Conservation (phyloP, 2,113 vertebrate species). For the Epinephelus fuscoguttatus region DNA sequence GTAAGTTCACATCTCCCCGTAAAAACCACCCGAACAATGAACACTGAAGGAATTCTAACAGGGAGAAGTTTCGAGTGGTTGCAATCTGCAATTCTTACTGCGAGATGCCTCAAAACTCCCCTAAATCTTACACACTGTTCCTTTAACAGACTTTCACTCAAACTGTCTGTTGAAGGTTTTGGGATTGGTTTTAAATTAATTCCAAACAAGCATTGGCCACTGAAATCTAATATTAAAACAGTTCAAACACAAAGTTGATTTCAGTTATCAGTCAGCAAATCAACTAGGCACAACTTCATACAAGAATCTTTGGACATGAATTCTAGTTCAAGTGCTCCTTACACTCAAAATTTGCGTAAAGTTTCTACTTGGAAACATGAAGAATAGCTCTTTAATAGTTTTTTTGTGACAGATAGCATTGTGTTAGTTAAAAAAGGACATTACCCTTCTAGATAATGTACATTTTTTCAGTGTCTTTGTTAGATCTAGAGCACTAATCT, state of each 20-base stretch:
- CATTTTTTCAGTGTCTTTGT: background rate
- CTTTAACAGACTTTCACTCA: background rate
- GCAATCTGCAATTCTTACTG: too few species aligned
- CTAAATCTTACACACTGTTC: too few species aligned
- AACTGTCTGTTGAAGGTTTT: background rate
- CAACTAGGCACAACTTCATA: background rate
- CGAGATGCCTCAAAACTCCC: too few species aligned
- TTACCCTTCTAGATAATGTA: background rate
- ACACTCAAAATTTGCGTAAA: too few species aligned
- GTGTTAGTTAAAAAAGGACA: background rate
- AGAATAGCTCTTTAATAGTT: background rate
- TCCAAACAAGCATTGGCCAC: background rate
- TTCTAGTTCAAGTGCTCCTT: background rate
- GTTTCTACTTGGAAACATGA: background rate
- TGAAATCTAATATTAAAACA: background rate
- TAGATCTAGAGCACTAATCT: background rate
- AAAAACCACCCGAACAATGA: too few species aligned
- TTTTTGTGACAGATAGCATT: background rate
- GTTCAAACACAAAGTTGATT: background rate
- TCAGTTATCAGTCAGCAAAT: background rate
- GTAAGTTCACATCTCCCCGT: too few species aligned
- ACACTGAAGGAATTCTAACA: too few species aligned
- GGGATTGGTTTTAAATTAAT: background rate
- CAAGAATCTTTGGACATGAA: background rate
- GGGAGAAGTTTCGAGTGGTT: too few species aligned